A percentile compares a stretch with the other conserved stretches of the same genome.
phyloP scores from a whole-genome alignment of 2,888 invertebrate species.

The Xestobium rufovillosum region DNA sequence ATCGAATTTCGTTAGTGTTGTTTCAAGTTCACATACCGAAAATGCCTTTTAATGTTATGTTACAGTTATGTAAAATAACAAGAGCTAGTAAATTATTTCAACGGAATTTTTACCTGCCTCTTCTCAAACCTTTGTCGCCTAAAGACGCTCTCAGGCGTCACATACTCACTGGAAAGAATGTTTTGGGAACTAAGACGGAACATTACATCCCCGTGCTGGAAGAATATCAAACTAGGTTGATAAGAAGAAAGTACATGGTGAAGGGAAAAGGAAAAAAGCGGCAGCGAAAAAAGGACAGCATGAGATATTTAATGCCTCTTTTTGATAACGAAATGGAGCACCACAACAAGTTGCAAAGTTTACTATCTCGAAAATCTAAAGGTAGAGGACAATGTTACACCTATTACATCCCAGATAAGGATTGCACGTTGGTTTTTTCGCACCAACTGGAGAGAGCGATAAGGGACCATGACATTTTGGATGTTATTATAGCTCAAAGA shows the following conservation, averaged over 20 bases:
- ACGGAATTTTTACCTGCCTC: slow-evolving; percentile 74
- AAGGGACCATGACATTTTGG: slow-evolving; percentile 66
- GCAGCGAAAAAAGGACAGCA: slow-evolving; percentile 33
- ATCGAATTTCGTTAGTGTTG: too few relatives aligned
- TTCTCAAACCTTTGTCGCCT: slow-evolving; percentile 72
- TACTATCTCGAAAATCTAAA: slow-evolving; percentile 53
- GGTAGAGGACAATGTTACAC: slow-evolving; percentile 54
- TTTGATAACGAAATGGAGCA: slow-evolving; percentile 38
- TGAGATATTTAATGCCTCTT: slow-evolving; percentile 37
- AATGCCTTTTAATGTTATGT: slow-evolving; percentile 40
- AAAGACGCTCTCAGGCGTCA: slow-evolving; percentile 76
- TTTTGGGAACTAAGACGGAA: slow-evolving; percentile 60
- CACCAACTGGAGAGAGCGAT: slow-evolving; percentile 69
- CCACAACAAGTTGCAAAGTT: slow-evolving; percentile 30
- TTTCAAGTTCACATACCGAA: slow-evolving; percentile 18
- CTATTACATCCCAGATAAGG: slow-evolving; percentile 64
- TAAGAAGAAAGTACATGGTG: slow-evolving; percentile 33
- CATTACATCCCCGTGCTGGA: slow-evolving; percentile 73
- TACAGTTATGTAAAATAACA: slow-evolving; percentile 76
- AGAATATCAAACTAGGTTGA: slow-evolving; percentile 36
- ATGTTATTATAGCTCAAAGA: slow-evolving; percentile 67
- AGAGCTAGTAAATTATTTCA: slow-evolving; percentile 72
- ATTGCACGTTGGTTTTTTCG: slow-evolving; percentile 64
- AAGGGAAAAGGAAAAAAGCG: slow-evolving; percentile 39
- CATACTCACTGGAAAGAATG: slow-evolving; percentile 70